Conservation (phyloP, 2,888 invertebrate species). For the Idaea straminata region DNA sequence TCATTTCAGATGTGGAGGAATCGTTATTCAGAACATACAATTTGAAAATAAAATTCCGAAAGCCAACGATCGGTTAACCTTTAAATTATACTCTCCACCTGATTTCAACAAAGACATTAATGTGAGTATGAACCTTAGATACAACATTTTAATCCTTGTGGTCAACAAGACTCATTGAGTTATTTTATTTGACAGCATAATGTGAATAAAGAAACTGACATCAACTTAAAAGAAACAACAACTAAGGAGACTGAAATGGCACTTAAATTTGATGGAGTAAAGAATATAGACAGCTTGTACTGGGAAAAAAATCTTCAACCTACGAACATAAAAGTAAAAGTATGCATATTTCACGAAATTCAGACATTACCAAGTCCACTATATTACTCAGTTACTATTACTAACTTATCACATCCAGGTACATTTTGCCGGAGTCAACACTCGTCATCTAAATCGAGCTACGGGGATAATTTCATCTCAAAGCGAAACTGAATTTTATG, state of each 20-base stretch:
- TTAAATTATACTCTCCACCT: conserved; percentile 40
- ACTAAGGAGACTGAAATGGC: background rate
- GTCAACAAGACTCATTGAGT: conserved; percentile 3
- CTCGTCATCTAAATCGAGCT: conserved; percentile 41
- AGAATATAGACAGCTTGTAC: background rate
- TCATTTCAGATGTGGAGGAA: conserved; percentile 50
- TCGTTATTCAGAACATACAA: conserved; percentile 39
- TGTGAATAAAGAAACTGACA: background rate
- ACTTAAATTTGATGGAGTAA: background rate
- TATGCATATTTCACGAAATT: conserved; percentile 8
- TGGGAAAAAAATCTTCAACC: conserved; percentile 15
- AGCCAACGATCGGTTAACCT: conserved; percentile 28
- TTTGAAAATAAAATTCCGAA: conserved; percentile 33
- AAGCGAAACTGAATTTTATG: conserved; percentile 29
- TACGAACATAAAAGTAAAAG: conserved; percentile 4
- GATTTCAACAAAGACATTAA: conserved; percentile 20
- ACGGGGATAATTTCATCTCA: conserved; percentile 30
- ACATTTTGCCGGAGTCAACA: conserved; percentile 41
- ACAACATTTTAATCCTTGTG: conserved; percentile 3
- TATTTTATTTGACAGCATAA: conserved; percentile 19
- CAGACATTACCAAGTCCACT: conserved; percentile 5
- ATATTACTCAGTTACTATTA: conserved; percentile 6
- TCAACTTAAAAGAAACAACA: background rate
- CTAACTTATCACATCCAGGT: conserved; percentile 29
- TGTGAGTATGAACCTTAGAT: conserved; percentile 27